phyloP scores from a whole-genome alignment of 2,113 vertebrate genomes.

The Crotalus horridus region DNA sequence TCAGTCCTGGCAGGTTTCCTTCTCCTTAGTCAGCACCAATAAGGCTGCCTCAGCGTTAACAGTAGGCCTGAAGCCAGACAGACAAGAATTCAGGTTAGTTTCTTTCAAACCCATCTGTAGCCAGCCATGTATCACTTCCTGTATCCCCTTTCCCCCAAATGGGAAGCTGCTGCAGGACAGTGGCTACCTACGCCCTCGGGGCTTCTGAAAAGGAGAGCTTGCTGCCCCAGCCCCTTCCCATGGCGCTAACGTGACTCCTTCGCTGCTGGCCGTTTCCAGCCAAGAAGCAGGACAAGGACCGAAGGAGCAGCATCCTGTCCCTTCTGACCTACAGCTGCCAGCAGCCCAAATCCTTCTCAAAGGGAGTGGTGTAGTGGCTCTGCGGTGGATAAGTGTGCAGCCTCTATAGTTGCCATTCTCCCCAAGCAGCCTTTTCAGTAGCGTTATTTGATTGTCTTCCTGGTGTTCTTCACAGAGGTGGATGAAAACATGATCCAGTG shows the following conservation, averaged over 20 bases:
- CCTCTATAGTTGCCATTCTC: not conserved
- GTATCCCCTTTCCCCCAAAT: not conserved
- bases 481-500: constrained; percentile 73
- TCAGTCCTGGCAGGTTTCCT: not conserved
- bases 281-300: not conserved
- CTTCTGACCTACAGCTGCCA: not conserved
- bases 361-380: not conserved
- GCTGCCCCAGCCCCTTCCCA: not conserved
- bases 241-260: not conserved
- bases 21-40: not conserved
- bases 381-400: rapidly evolving
- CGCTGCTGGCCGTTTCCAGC: not conserved
- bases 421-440: rapidly evolving
- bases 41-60: not conserved
- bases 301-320: not conserved
- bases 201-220: not conserved
- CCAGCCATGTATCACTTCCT: not conserved
- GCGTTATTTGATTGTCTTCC: not conserved
- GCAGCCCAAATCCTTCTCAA: not conserved
- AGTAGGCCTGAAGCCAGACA: not conserved
- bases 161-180: not conserved
- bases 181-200: not conserved
- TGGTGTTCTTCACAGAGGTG: constrained; percentile 68
- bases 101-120: not conserved
- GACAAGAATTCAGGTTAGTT: not conserved